Evolutionary conservation across 2,888 invertebrate genomes (phyloP).

Genomic region (Bedellia somnulentella): DNA sequence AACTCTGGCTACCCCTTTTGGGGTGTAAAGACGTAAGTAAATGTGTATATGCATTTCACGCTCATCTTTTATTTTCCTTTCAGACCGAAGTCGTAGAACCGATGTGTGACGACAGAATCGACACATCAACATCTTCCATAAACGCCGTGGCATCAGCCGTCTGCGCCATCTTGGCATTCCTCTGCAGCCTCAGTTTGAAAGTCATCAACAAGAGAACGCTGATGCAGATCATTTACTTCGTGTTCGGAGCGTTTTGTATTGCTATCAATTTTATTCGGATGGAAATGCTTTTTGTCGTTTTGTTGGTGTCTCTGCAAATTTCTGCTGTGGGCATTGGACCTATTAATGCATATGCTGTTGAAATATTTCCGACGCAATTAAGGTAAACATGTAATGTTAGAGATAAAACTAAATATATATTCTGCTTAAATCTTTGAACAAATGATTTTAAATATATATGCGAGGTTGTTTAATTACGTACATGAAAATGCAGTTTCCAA

Average conservation of each 20-base stretch:
- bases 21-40: too few species aligned
- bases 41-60: too few species aligned
- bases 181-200: slow-evolving; percentile 30
- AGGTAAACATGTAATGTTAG: too few species aligned
- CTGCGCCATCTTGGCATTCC: slow-evolving; percentile 28
- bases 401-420: too few species aligned
- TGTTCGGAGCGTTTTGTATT: slow-evolving; percentile 29
- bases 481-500: too few species aligned
- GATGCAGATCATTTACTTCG: slow-evolving; percentile 22
- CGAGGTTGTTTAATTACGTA: too few species aligned
- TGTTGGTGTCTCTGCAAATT: slow-evolving; percentile 33
- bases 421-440: too few species aligned
- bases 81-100: slow-evolving; percentile 20
- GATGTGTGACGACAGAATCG: slow-evolving; percentile 34
- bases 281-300: slow-evolving; percentile 30
- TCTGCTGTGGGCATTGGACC: slow-evolving; percentile 39
- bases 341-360: slow-evolving; percentile 42
- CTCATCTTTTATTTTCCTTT: slow-evolving; percentile 15
- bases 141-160: slow-evolving; percentile 28
- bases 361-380: slow-evolving; percentile 45
- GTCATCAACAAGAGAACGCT: slow-evolving; percentile 39
- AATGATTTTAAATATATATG: too few species aligned
- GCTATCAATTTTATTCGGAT: slow-evolving; percentile 37
- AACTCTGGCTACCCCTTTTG: too few species aligned
- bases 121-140: slow-evolving; percentile 29